Conservation (phyloP, 2,113 vertebrate species). For the Plotosus lineatus region DNA sequence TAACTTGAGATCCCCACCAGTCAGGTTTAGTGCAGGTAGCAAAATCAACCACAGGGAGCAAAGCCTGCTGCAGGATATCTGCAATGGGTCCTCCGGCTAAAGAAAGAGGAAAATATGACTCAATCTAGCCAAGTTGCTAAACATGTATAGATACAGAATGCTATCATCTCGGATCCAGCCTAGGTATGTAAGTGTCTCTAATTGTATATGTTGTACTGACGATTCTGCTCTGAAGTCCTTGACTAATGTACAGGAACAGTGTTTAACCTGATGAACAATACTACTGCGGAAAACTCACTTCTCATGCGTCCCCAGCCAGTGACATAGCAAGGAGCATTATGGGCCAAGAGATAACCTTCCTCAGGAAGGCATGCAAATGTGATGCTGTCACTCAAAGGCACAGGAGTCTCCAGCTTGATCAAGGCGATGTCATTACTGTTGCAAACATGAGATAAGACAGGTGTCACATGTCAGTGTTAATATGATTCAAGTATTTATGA, state of each 20-base stretch:
- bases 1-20: constrained; percentile 55
- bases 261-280: background rate
- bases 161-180: background rate
- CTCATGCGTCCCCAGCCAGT: constrained; percentile 87
- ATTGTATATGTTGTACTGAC: too few relatives aligned
- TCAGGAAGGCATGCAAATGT: constrained; percentile 77
- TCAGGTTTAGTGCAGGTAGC: constrained; percentile 49
- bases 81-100: constrained; percentile 30
- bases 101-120: background rate
- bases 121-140: background rate
- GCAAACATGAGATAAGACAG: constrained; percentile 21
- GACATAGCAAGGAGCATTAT: constrained; percentile 78
- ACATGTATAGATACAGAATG: background rate
- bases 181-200: too few relatives aligned
- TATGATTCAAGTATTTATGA: background rate
- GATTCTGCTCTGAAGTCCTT: background rate
- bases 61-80: constrained; percentile 51
- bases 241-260: constrained; percentile 6
- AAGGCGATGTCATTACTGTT: constrained; percentile 86
- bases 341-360: constrained; percentile 60
- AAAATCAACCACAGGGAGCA: constrained; percentile 52
- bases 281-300: constrained; percentile 73
- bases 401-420: constrained; percentile 77
- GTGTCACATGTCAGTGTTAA: background rate
- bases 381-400: constrained; percentile 72